Conservation (phyloP, 2,113 vertebrate genomes). For the Pantherophis guttatus region DNA sequence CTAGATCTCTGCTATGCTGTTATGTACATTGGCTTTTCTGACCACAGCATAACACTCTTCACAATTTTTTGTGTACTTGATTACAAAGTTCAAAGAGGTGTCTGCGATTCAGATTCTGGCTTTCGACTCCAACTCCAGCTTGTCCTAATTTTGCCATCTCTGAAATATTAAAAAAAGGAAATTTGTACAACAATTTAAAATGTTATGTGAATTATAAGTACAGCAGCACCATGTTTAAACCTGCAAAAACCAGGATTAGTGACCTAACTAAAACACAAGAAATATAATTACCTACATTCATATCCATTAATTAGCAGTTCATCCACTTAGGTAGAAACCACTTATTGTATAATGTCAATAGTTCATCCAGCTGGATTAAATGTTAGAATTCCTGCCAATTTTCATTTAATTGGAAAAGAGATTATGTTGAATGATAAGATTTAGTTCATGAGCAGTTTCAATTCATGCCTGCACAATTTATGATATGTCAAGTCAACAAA, state of each 20-base stretch:
- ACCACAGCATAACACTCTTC: neutral
- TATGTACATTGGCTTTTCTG: neutral
- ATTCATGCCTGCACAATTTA: neutral
- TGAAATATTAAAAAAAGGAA: neutral
- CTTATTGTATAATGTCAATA: neutral
- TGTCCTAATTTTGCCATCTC: neutral
- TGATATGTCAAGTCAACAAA: neutral
- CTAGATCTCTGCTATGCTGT: neutral
- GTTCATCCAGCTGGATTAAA: neutral
- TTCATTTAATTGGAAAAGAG: neutral
- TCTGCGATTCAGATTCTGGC: neutral
- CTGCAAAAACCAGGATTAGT: neutral
- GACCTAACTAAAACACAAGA: neutral
- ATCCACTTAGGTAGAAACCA: neutral
- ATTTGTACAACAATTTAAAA: neutral
- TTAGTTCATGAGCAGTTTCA: neutral
- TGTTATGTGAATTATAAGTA: neutral
- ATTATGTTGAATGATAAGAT: neutral
- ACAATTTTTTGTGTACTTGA: neutral
- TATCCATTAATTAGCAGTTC: neutral
- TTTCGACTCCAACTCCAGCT: neutral
- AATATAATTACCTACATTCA: neutral
- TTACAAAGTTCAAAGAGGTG: neutral
- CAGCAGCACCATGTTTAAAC: neutral
- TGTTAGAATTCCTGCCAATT: neutral